These are phyloP conservation scores for Litoditis marina DNA, from an alignment of 2,888 invertebrate genomes.

Conservation along the genomic window DNA sequence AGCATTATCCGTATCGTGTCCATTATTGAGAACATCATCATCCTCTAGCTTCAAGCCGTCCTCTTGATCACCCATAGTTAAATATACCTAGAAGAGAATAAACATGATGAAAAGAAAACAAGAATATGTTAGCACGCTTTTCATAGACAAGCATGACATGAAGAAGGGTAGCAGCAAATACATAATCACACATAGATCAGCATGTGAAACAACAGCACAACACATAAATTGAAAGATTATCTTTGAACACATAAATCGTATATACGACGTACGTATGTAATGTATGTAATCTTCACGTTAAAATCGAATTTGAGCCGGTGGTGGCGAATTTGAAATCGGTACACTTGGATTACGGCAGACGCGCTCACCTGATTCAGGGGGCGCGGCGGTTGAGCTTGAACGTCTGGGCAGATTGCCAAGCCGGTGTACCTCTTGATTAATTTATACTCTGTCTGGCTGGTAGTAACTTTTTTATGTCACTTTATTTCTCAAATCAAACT, in stretches of 20 bases:
- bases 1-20: conserved; percentile 18
- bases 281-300: too few species aligned
- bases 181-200: background rate
- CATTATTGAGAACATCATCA: conserved; percentile 34
- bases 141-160: background rate
- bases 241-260: background rate
- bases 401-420: too few species aligned
- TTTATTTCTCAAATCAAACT: too few species aligned
- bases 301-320: too few species aligned
- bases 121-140: background rate
- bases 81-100: background rate
- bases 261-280: background rate
- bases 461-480: too few species aligned
- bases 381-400: too few species aligned
- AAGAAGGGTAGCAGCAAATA: background rate
- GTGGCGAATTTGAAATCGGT: too few species aligned
- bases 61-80: background rate
- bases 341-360: too few species aligned
- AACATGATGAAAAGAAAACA: background rate
- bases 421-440: too few species aligned
- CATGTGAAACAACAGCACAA: background rate
- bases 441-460: too few species aligned
- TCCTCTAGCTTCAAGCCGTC: conserved; percentile 23
- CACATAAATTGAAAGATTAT: background rate
- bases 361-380: too few species aligned